Conservation (phyloP, 2,113 vertebrate genomes). For the Lagopus leucura region DNA sequence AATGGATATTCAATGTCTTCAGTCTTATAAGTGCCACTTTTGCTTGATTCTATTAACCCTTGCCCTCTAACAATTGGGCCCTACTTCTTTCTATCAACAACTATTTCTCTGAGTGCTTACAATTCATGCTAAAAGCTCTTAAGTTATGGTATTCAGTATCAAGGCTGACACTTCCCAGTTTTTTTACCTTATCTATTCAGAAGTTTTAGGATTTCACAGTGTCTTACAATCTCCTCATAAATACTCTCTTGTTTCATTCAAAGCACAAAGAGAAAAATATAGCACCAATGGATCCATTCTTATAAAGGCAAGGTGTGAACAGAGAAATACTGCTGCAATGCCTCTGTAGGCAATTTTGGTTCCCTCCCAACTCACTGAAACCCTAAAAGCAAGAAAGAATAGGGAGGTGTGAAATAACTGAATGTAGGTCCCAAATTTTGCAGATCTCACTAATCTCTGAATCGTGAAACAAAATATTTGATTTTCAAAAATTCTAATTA, state of each 20-base stretch:
- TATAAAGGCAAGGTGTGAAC: not conserved
- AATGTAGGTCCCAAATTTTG: not conserved
- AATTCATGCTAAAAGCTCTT: not conserved
- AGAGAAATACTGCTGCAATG: not conserved
- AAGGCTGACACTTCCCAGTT: not conserved
- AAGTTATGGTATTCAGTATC: not conserved
- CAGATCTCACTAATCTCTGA: not conserved
- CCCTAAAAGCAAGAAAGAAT: not conserved
- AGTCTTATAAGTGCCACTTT: not conserved
- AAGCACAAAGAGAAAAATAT: accelerated
- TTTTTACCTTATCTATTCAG: not conserved
- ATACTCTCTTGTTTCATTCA: not conserved
- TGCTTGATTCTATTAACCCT: not conserved
- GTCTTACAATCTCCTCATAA: not conserved
- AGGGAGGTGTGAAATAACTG: not conserved
- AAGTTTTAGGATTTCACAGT: not conserved
- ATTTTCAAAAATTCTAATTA: not conserved
- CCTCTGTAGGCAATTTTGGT: not conserved
- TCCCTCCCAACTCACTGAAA: not conserved
- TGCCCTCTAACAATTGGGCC: not conserved
- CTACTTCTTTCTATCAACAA: not conserved
- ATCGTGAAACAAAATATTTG: not conserved
- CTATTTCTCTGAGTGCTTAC: not conserved
- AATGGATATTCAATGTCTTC: not conserved
- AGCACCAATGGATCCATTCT: not conserved